Conservation (phyloP, 2,888 invertebrate genomes). For the Amphipoea lucens region DNA sequence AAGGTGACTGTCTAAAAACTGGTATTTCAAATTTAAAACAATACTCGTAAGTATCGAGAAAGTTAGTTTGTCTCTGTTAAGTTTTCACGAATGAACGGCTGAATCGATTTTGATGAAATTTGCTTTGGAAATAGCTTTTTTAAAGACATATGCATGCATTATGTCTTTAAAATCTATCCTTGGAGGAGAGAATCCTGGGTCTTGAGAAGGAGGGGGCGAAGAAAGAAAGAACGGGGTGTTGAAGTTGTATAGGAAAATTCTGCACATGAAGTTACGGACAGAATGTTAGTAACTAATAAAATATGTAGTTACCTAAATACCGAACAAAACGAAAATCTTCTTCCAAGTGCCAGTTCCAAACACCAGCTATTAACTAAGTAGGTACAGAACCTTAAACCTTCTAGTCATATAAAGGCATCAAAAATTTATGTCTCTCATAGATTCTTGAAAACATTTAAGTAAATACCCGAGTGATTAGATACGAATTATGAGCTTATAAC, state of each 20-base stretch:
- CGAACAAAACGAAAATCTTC: conserved; percentile 15
- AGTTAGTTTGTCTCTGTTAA: neutral
- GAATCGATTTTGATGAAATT: neutral
- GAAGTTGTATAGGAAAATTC: neutral
- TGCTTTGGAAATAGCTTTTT: neutral
- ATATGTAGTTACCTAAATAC: too few relatives aligned
- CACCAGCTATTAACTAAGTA: conserved; percentile 3
- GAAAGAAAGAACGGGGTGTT: neutral
- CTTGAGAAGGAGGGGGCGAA: neutral
- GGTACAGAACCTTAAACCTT: conserved; percentile 11
- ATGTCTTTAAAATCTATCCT: neutral
- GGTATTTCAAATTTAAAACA: neutral
- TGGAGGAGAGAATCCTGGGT: neutral
- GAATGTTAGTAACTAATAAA: neutral
- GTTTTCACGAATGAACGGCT: neutral
- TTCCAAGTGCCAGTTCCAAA: conserved; percentile 22
- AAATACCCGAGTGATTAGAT: conserved; percentile 60
- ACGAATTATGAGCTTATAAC: conserved; percentile 58
- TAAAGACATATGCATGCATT: neutral
- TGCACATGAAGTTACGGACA: too few relatives aligned
- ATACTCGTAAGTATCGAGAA: neutral
- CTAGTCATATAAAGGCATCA: conserved; percentile 40
- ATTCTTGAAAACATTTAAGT: conserved; percentile 59
- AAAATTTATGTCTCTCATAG: conserved; percentile 42
- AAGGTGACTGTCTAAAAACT: neutral